Evolutionary conservation across 2,113 vertebrate species (phyloP).

Genomic region (Macrotus californicus): DNA sequence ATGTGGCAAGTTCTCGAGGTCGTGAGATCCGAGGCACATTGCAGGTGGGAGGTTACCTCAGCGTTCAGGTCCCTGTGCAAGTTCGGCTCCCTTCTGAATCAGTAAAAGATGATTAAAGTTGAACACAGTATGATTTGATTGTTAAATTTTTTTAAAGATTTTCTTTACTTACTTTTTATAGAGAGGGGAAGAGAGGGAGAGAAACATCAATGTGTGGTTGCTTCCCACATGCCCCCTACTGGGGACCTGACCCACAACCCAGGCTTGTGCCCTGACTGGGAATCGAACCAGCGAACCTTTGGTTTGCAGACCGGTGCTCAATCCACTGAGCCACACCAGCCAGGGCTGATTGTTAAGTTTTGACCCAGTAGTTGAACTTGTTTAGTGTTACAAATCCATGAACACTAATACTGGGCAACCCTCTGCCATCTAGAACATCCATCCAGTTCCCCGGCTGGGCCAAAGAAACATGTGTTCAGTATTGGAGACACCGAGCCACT

Average conservation of each 20-base stretch:
- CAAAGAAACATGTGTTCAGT: background rate
- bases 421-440: background rate
- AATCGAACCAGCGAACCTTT: no score
- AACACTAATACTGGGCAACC: no score
- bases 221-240: no score
- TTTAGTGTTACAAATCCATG: background rate
- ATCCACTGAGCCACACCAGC: no score
- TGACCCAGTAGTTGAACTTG: background rate
- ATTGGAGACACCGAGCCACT: background rate
- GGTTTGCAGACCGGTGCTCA: no score
- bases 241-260: no score
- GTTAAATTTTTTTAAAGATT: background rate
- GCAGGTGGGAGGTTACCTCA: fast-evolving
- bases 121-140: background rate
- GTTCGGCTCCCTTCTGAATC: background rate
- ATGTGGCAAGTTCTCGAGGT: fast-evolving
- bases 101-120: background rate
- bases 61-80: fast-evolving
- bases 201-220: no score
- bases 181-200: no score
- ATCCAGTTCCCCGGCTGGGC: background rate
- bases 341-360: no score
- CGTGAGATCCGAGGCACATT: background rate
- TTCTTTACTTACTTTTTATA: no score
- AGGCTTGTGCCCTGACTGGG: no score